Conservation (phyloP, 2,113 vertebrate genomes). For the Stegostoma tigrinum region DNA sequence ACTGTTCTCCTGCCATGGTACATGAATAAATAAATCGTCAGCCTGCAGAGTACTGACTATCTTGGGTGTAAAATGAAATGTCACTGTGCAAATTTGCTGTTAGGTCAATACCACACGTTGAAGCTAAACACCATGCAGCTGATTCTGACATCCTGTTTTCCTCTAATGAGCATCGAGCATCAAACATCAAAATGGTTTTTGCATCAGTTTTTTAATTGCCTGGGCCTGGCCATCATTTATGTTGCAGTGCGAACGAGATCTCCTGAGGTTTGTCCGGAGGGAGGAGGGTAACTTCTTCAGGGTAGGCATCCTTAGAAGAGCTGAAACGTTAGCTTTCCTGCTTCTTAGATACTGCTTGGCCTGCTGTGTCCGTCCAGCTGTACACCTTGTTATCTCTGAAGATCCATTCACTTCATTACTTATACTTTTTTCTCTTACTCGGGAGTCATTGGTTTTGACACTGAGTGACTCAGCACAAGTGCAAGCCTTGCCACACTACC, state of each 20-base stretch:
- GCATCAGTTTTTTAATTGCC: neutral
- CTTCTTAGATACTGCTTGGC: no score
- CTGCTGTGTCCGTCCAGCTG: no score
- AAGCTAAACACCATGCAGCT: neutral
- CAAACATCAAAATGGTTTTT: neutral
- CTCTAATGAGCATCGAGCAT: neutral
- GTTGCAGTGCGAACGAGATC: no score
- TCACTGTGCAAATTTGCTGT: neutral
- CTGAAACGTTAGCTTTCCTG: no score
- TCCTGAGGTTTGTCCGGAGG: no score
- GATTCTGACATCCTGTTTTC: neutral
- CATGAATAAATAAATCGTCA: neutral
- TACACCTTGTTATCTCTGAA: no score
- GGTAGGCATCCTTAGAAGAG: no score
- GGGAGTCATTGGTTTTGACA: neutral
- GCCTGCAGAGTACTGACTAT: neutral
- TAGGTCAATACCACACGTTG: neutral
- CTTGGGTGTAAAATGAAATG: neutral
- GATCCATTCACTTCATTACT: neutral
- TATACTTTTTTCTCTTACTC: neutral
- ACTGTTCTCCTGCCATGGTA: neutral
- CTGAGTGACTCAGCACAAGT: neutral
- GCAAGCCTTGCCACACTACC: neutral
- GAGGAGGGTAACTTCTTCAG: no score
- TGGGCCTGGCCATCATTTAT: no score